phyloP scores from a whole-genome alignment of 2,113 vertebrate species.

The Corythoichthys intestinalis region DNA sequence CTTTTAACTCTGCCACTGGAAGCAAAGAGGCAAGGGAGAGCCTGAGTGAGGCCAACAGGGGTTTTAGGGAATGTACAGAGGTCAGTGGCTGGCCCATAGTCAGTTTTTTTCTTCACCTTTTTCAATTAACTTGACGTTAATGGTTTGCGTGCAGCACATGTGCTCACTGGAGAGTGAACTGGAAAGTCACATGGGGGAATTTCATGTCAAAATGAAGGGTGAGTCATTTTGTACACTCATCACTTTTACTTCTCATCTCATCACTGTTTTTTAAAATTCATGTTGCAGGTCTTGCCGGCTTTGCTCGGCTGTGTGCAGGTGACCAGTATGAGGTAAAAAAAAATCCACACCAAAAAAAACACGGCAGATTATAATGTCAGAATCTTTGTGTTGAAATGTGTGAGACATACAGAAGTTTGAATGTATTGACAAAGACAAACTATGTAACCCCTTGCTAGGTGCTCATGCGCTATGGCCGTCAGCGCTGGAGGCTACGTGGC shows the following conservation, averaged over 20 bases:
- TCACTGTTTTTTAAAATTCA: constrained; percentile 20
- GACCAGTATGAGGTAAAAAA: constrained; percentile 94
- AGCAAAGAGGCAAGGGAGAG: constrained; percentile 94
- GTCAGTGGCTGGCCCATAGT: constrained; percentile 60
- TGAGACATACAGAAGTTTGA: neutral
- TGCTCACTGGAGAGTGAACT: constrained; percentile 91
- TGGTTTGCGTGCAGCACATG: constrained; percentile 81
- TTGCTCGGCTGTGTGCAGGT: constrained; percentile 92
- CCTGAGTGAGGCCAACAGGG: constrained; percentile 90
- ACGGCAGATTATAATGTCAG: neutral
- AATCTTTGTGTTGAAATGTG: constrained; percentile 5
- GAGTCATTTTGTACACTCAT: constrained; percentile 40
- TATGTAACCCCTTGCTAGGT: constrained; percentile 69
- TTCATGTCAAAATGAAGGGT: constrained; percentile 99
- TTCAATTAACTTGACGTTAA: neutral
- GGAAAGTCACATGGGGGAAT: constrained; percentile 95
- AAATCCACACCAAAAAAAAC: neutral
- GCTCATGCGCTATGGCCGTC: constrained; percentile 93
- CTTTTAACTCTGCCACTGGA: constrained; percentile 84
- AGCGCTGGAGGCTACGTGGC: constrained; percentile 93
- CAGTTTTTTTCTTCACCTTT: neutral
- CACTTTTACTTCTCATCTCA: constrained; percentile 34
- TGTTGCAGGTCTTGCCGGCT: constrained; percentile 89
- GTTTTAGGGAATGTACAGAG: constrained; percentile 95
- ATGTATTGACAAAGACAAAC: neutral